These are phyloP conservation scores for Oppia nitens DNA, from an alignment of 1,140 invertebrate genomes.

Conservation along the genomic window DNA sequence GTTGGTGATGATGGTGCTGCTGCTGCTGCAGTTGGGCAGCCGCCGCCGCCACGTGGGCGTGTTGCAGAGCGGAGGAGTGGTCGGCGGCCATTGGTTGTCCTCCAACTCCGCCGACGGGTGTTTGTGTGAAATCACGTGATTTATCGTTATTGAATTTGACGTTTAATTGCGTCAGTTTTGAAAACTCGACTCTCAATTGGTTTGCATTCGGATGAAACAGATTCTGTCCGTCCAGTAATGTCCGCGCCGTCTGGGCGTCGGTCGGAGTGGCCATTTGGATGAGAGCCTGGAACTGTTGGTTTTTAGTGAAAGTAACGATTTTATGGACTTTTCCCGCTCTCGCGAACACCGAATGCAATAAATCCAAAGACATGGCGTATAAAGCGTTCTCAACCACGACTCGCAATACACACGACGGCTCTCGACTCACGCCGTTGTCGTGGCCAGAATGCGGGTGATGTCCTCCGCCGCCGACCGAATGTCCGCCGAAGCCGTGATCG, in stretches of 20 bases:
- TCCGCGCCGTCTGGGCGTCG: constrained; percentile 86
- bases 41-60: not conserved
- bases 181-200: constrained; percentile 96
- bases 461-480: not conserved
- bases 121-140: constrained; percentile 95
- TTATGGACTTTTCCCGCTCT: constrained; percentile 93
- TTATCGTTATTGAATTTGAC: constrained; percentile 99
- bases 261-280: constrained; percentile 95
- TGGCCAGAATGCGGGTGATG: not conserved
- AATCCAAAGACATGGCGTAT: constrained; percentile 92
- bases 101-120: constrained; percentile 81
- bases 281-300: constrained; percentile 96
- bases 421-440: not conserved
- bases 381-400: constrained; percentile 97
- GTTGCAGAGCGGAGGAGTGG: not conserved
- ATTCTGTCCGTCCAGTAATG: constrained; percentile 89
- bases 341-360: constrained; percentile 86
- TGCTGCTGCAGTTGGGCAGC: not conserved
- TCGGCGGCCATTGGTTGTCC: constrained; percentile 38
- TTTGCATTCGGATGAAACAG: constrained; percentile 91
- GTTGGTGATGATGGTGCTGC: not conserved
- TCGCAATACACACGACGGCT: constrained; percentile 52
- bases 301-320: constrained; percentile 99
- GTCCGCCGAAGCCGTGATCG: not conserved
- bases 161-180: constrained; percentile 89